Percentiles rank a stretch among this genome's conserved stretches.
Conservation (phyloP, 2,888 invertebrate species). For the Dicyrtomina minuta region DNA sequence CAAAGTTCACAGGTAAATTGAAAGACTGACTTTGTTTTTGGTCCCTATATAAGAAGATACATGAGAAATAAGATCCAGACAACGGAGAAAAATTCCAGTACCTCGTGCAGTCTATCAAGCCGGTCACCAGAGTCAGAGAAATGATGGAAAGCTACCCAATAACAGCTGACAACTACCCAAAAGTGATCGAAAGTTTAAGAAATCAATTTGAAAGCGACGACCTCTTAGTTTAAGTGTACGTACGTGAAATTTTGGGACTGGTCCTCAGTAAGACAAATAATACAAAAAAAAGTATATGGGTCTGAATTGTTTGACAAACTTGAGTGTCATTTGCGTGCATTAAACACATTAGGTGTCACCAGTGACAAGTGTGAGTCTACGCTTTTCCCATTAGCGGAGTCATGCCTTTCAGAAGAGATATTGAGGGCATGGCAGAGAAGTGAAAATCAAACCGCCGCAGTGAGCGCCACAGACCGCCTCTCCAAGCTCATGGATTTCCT, state of each 20-base stretch:
- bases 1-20: constrained; percentile 49
- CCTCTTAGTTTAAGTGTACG: constrained; percentile 52
- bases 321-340: constrained; percentile 33
- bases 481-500: constrained; percentile 23
- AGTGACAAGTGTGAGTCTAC: constrained; percentile 26
- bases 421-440: constrained; percentile 52
- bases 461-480: no score
- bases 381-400: constrained; percentile 53
- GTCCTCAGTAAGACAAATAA: constrained; percentile 40
- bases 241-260: constrained; percentile 54
- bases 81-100: constrained; percentile 47
- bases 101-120: constrained; percentile 42
- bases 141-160: constrained; percentile 45
- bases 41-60: constrained; percentile 52
- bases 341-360: constrained; percentile 37
- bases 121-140: constrained; percentile 48
- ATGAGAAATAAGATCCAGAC: constrained; percentile 44
- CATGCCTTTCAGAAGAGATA: constrained; percentile 53
- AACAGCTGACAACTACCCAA: constrained; percentile 52
- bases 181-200: constrained; percentile 43
- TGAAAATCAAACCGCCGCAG: no score
- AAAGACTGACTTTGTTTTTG: constrained; percentile 53
- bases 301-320: constrained; percentile 33
- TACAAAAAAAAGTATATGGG: constrained; percentile 10
- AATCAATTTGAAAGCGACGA: constrained; percentile 47